phyloP scores from a whole-genome alignment of 2,888 invertebrate genomes.

The Tenthredo amoena region DNA sequence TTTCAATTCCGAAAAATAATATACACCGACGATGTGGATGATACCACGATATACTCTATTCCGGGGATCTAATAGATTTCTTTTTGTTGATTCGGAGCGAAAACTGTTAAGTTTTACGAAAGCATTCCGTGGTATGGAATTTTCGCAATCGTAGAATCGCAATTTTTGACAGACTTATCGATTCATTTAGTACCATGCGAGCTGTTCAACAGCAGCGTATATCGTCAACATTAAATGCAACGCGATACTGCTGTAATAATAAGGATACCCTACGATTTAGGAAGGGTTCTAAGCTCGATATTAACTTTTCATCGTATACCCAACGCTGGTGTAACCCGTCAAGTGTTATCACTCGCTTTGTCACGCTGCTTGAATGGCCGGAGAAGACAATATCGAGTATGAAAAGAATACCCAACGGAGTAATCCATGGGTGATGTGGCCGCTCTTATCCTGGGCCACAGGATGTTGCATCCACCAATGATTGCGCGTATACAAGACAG shows the following conservation, averaged over 20 bases:
- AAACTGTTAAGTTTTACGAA: neutral
- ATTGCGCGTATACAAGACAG: neutral
- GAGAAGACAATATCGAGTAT: slow-evolving; percentile 35
- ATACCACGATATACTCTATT: neutral
- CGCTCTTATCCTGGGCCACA: slow-evolving; percentile 19
- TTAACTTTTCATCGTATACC: slow-evolving; percentile 9
- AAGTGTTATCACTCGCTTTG: slow-evolving; percentile 14
- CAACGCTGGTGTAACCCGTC: neutral
- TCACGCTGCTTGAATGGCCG: neutral
- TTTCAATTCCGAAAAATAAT: neutral
- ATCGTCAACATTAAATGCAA: neutral
- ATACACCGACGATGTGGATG: neutral
- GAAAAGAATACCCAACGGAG: slow-evolving; percentile 37
- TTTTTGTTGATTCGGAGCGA: neutral
- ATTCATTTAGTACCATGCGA: neutral
- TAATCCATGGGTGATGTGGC: slow-evolving; percentile 4
- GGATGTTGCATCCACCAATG: neutral
- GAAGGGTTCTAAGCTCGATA: neutral
- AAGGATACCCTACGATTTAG: neutral
- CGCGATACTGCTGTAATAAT: neutral
- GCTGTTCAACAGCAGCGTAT: neutral
- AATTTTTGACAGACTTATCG: neutral
- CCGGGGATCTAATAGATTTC: neutral
- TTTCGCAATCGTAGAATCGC: neutral
- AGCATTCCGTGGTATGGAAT: neutral